phyloP scores from a whole-genome alignment of 1,140 invertebrate genomes.

The Drosophila elegans region DNA sequence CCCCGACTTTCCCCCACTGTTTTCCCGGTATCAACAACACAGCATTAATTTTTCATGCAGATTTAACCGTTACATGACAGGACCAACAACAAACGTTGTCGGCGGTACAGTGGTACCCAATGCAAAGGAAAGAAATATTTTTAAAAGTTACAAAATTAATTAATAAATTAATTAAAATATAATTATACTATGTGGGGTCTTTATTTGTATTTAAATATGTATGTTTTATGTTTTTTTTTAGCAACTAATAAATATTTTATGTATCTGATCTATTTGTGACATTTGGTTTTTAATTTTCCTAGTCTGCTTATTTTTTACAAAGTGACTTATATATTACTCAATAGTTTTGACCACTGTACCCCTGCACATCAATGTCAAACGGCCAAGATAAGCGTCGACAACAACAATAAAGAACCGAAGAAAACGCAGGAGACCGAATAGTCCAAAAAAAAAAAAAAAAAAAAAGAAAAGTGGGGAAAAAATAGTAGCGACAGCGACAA shows the following conservation, averaged over 20 bases:
- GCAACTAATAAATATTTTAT: too few species aligned
- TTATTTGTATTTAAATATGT: too few species aligned
- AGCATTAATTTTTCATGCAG: constrained; percentile 64
- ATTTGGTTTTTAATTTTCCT: too few species aligned
- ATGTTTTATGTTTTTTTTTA: too few species aligned
- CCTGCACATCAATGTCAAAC: constrained; percentile 34
- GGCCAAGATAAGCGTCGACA: constrained; percentile 35
- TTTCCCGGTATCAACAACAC: constrained; percentile 47
- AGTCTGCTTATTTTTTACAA: too few species aligned
- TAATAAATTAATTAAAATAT: too few species aligned
- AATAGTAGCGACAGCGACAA: constrained; percentile 15
- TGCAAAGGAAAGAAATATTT: neutral
- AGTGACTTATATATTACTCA: too few species aligned
- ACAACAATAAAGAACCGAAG: constrained; percentile 30
- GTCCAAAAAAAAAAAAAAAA: neutral
- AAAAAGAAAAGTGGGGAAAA: neutral
- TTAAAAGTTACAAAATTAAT: neutral
- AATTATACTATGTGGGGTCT: too few species aligned
- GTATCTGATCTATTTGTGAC: too few species aligned
- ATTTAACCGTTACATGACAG: constrained; percentile 61
- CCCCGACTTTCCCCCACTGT: constrained; percentile 1
- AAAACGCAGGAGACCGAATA: constrained; percentile 27
- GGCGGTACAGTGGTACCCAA: constrained; percentile 5
- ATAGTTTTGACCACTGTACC: constrained; percentile 3
- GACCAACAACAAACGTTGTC: constrained; percentile 31